Evolutionary conservation across 2,888 invertebrate genomes (phyloP).

Genomic region (Agriotes lineatus): DNA sequence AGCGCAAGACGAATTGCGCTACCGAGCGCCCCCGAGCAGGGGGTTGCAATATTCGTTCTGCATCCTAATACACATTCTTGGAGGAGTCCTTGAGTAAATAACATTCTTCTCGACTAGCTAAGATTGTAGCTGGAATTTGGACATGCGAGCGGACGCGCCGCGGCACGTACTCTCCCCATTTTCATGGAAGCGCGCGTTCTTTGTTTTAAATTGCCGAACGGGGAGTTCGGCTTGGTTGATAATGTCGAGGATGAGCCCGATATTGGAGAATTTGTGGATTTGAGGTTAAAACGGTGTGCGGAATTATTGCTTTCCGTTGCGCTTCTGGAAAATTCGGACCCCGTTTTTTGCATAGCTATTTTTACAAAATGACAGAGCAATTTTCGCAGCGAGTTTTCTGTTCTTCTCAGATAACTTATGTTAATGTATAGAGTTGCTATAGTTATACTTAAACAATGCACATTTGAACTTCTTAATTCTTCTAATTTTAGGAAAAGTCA

Average conservation of each 20-base stretch:
- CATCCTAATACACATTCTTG: conserved; percentile 41
- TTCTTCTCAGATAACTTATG: too few relatives aligned
- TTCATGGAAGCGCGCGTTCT: conserved; percentile 6
- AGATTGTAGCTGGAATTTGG: conserved; percentile 41
- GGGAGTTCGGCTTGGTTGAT: background rate
- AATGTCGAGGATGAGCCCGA: background rate
- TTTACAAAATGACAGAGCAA: too few relatives aligned
- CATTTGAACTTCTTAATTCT: too few relatives aligned
- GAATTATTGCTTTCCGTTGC: too few relatives aligned
- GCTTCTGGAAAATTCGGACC: too few relatives aligned
- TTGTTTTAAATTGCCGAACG: conserved; percentile 21
- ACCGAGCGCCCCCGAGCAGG: background rate
- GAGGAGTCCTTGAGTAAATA: conserved; percentile 42
- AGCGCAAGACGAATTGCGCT: background rate
- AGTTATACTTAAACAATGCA: too few relatives aligned
- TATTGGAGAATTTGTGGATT: too few relatives aligned
- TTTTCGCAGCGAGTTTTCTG: too few relatives aligned
- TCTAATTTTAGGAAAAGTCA: too few relatives aligned
- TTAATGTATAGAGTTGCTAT: too few relatives aligned
- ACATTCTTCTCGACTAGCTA: conserved; percentile 34
- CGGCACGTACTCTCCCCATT: conserved; percentile 1
- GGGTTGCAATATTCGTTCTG: conserved; percentile 23
- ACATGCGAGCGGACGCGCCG: conserved; percentile 14
- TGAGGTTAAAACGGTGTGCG: too few relatives aligned
- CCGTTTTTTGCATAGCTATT: too few relatives aligned